phyloP scores from a whole-genome alignment of 2,113 vertebrate genomes.

The Atherinomorus stipes region DNA sequence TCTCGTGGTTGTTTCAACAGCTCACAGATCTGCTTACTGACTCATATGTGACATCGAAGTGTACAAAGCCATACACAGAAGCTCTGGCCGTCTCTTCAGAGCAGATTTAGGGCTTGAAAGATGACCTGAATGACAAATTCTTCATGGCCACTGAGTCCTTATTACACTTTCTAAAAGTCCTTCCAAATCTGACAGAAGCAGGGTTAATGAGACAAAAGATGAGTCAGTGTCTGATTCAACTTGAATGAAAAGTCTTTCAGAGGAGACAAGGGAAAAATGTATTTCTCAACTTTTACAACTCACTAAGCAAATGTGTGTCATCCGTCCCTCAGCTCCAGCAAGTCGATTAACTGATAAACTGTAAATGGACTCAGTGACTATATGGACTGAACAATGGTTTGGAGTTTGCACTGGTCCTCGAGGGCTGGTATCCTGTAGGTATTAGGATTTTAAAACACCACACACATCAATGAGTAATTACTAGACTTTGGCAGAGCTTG shows the following conservation, averaged over 20 bases:
- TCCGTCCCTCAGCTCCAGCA: neutral
- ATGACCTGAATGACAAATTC: neutral
- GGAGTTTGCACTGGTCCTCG: no score
- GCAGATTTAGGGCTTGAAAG: slow-evolving; percentile 6
- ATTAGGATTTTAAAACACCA: no score
- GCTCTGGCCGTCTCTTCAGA: neutral
- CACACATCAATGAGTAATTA: no score
- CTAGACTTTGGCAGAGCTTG: no score
- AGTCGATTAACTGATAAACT: neutral
- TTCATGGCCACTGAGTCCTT: slow-evolving; percentile 13
- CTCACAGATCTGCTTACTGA: neutral
- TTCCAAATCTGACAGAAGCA: slow-evolving; percentile 8
- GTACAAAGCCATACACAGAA: neutral
- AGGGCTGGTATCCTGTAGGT: no score
- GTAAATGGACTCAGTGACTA: neutral
- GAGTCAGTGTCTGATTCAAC: neutral
- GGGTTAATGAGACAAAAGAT: slow-evolving; percentile 19
- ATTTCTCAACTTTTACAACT: slow-evolving; percentile 7
- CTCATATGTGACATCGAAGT: neutral
- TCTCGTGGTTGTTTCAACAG: neutral
- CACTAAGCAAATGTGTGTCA: neutral
- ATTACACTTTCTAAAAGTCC: neutral
- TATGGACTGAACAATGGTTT: neutral
- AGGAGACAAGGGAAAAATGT: neutral
- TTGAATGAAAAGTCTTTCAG: neutral